Evolutionary conservation across 1,140 invertebrate species (phyloP).

Genomic region (silkworm (Bombyx mori)): DNA sequence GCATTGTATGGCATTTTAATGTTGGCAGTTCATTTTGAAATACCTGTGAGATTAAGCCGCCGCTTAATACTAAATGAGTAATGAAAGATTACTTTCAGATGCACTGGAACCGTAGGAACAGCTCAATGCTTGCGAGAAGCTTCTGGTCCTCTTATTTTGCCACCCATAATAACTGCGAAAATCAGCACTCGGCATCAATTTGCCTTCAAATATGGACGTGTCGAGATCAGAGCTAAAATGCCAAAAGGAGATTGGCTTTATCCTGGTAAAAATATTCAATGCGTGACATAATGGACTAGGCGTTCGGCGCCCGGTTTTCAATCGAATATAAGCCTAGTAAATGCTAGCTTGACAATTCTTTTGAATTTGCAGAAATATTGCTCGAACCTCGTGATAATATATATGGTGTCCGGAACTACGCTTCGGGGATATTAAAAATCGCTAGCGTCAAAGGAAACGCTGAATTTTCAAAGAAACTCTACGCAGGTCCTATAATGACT

Average conservation of each 20-base stretch:
- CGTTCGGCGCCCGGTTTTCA: neutral
- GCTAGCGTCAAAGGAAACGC: slow-evolving; percentile 65
- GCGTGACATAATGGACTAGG: neutral
- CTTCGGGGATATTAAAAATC: slow-evolving; percentile 67
- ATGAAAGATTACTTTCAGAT: slow-evolving; percentile 49
- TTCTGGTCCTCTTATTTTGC: slow-evolving; percentile 70
- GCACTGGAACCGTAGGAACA: slow-evolving; percentile 67
- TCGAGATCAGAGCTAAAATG: slow-evolving; percentile 84
- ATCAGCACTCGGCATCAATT: slow-evolving; percentile 77
- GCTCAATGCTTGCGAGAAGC: slow-evolving; percentile 65
- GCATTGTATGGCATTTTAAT: too few species aligned
- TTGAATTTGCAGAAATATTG: slow-evolving; percentile 64
- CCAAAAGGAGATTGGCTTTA: slow-evolving; percentile 85
- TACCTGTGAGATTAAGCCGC: too few species aligned
- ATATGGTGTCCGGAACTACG: slow-evolving; percentile 68
- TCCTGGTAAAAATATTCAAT: slow-evolving; percentile 71
- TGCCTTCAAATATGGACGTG: slow-evolving; percentile 79
- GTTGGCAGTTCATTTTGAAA: too few species aligned
- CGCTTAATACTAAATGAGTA: too few species aligned
- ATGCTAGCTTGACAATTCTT: too few species aligned
- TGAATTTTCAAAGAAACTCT: slow-evolving; percentile 45
- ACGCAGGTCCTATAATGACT: slow-evolving; percentile 51
- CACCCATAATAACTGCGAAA: slow-evolving; percentile 77
- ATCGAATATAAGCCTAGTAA: neutral
- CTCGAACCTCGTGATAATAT: slow-evolving; percentile 68